Evolutionary conservation across 2,797 vertebrate species (phyloP).

Genomic region (Peromyscus melanophrys): DNA sequence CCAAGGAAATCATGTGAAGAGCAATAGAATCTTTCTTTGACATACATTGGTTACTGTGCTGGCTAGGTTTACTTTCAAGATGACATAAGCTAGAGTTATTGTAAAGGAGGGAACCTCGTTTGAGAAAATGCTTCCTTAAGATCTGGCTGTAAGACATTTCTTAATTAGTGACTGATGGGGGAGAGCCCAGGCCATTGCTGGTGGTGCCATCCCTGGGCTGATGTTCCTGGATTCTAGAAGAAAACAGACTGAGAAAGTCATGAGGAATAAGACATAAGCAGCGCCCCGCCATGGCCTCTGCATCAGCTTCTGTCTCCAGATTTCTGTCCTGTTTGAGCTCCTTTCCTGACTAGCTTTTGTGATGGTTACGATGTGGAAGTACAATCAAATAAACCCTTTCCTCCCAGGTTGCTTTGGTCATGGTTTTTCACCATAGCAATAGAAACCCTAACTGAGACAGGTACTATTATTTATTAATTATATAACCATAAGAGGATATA

Average conservation of each 20-base stretch:
- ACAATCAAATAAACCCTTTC: neutral
- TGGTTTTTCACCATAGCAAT: neutral
- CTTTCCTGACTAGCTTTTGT: neutral
- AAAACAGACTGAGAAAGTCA: neutral
- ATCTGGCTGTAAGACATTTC: neutral
- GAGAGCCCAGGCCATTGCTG: neutral
- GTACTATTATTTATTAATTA: neutral
- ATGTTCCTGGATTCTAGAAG: neutral
- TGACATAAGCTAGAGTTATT: neutral
- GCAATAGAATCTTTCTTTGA: neutral
- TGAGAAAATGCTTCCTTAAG: neutral
- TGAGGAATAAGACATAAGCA: neutral
- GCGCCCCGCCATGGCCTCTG: neutral
- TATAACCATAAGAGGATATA: neutral
- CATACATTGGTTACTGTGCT: neutral
- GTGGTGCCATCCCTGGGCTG: neutral
- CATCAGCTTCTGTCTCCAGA: neutral
- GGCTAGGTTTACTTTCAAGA: neutral
- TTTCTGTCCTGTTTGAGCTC: neutral
- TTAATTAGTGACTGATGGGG: neutral
- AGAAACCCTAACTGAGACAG: neutral
- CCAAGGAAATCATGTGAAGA: neutral
- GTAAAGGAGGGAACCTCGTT: neutral
- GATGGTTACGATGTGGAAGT: neutral
- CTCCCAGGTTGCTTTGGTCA: neutral